Evolutionary conservation across 2,888 invertebrate species (phyloP).

Genomic region (Arctia plantaginis): DNA sequence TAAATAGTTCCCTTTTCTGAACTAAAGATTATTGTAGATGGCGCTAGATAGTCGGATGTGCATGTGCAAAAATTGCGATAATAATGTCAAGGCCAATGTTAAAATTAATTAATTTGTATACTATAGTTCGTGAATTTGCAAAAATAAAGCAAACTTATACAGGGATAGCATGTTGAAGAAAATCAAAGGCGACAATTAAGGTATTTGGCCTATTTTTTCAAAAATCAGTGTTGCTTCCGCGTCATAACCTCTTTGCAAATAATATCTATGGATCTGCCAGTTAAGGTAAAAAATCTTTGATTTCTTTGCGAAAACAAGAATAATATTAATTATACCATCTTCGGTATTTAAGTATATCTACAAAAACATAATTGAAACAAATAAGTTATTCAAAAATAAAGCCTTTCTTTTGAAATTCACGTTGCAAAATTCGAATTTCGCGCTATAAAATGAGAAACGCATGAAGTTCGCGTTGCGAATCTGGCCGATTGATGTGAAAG

Average conservation of each 20-base stretch:
- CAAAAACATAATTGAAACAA: not conserved
- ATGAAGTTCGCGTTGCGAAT: constrained; percentile 87
- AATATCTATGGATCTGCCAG: constrained; percentile 55
- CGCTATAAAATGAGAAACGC: constrained; percentile 78
- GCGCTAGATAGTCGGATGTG: constrained; percentile 58
- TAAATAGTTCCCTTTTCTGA: constrained; percentile 35
- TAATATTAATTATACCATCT: not conserved
- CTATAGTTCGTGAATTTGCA: constrained; percentile 25
- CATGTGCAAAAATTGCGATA: constrained; percentile 77
- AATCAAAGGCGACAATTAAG: constrained; percentile 22
- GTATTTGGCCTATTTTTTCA: constrained; percentile 38
- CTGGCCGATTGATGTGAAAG: constrained; percentile 88
- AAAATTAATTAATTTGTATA: constrained; percentile 44
- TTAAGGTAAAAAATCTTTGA: constrained; percentile 36
- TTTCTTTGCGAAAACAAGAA: constrained; percentile 9
- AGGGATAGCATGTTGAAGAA: constrained; percentile 14
- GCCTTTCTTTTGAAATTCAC: constrained; percentile 29
- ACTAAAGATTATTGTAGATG: constrained; percentile 50
- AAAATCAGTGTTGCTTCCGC: constrained; percentile 61
- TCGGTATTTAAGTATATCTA: not conserved
- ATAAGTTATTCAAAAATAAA: constrained; percentile 3
- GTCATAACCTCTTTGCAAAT: constrained; percentile 72
- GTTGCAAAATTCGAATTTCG: constrained; percentile 79
- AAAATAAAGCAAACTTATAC: constrained; percentile 22
- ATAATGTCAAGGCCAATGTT: constrained; percentile 83